A percentile compares a stretch with the other conserved stretches of the same genome.
phyloP scores from a whole-genome alignment of 1,140 invertebrate genomes.

The Papilio xuthus region DNA sequence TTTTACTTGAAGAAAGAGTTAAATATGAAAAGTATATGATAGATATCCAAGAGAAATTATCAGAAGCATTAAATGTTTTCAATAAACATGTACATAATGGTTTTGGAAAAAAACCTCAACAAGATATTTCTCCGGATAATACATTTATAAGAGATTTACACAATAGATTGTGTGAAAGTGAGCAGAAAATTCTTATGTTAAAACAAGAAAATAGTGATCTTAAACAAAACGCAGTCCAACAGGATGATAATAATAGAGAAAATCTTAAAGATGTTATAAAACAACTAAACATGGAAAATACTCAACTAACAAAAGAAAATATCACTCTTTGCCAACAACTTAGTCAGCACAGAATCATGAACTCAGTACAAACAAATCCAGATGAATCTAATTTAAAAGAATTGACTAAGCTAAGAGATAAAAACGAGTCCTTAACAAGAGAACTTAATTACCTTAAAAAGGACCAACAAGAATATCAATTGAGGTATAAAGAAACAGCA shows the following conservation, averaged over 20 bases:
- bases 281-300: slow-evolving; percentile 74
- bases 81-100: slow-evolving; percentile 60
- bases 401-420: slow-evolving; percentile 58
- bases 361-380: slow-evolving; percentile 52
- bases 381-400: slow-evolving; percentile 53
- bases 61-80: slow-evolving; percentile 67
- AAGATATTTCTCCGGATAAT: slow-evolving; percentile 50
- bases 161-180: slow-evolving; percentile 73
- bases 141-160: slow-evolving; percentile 66
- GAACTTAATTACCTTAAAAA: slow-evolving; percentile 66
- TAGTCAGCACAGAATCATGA: slow-evolving; percentile 64
- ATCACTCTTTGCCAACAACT: slow-evolving; percentile 67
- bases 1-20: slow-evolving; percentile 75
- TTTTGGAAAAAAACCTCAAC: slow-evolving; percentile 48
- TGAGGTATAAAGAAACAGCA: slow-evolving; percentile 64
- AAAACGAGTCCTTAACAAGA: slow-evolving; percentile 60
- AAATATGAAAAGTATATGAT: slow-evolving; percentile 76
- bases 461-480: slow-evolving; percentile 71
- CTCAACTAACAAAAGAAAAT: slow-evolving; percentile 74
- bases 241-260: slow-evolving; percentile 59
- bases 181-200: slow-evolving; percentile 74
- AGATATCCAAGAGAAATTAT: slow-evolving; percentile 71
- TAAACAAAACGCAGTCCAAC: slow-evolving; percentile 49
- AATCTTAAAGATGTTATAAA: slow-evolving; percentile 73
- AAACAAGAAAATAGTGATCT: slow-evolving; percentile 78